Base-by-base conservation (phyloP, 2,888 invertebrate genomes). In the Patella caerulea region DNA sequence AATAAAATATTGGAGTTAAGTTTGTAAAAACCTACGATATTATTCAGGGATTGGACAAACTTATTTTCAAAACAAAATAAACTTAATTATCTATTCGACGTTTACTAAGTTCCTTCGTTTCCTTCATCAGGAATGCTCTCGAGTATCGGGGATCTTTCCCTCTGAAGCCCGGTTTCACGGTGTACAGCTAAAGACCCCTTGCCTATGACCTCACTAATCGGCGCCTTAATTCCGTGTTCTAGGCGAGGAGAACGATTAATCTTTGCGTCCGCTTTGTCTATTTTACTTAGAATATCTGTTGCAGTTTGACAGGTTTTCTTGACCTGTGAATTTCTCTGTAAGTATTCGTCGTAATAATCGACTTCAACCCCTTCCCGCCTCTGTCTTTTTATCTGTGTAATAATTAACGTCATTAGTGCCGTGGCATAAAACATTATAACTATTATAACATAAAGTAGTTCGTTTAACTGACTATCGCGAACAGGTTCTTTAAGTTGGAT, bases 361-460 rank as follows among this genome's bases (percentile, higher is more conserved):
- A 87, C 86, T 54, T 88, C 88, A 34, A 82, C 83, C 5, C 85
- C 86, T 78, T 85, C 86, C 1, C 86, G 82, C 9, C 86, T 80
- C 78, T 86, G 86, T 71, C 87, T 83, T 45, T 86, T 81, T 71
- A 89, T 88, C 79, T 89, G 89, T 4, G 88, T 88, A 45, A 86
- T 88, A 74, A 89, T 88, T 19, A 89, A 79, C 45, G 88, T 85
- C 89, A 89, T 89, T 71, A 88, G 77, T 11, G 88, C 89, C 69
- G 86, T 86, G 53, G 88, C 89, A 81, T 89, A 89, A 82, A 89
- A 89, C 84, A 88, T 87, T 29, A 89, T 88, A 73, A 89, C 88
- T 73, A 89, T 86, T 78, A 89, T 88, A 76, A 89, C 88, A 79
- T 89, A 89, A 34, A 89, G 82, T 9, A 89, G 83, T 79, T 89